Percentiles rank a stretch among this genome's conserved stretches.
Evolutionary conservation across 2,888 invertebrate species (phyloP).

Genomic region (Cryptocephalus primarius): DNA sequence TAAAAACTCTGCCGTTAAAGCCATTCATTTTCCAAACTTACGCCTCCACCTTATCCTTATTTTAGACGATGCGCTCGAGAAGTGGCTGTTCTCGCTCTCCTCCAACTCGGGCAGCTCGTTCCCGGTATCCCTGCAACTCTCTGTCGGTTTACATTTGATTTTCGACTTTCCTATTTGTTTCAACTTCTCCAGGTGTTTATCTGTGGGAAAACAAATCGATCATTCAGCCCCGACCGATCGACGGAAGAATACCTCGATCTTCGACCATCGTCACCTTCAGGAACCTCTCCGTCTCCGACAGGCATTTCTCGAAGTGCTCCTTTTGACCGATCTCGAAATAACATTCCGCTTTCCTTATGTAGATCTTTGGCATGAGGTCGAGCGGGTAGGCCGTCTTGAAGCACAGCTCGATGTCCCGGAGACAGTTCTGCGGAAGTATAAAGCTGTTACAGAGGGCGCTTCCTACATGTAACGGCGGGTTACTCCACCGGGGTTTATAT

Average conservation of each 20-base stretch:
- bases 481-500: too few species aligned
- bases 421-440: slow-evolving; percentile 42
- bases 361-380: slow-evolving; percentile 52
- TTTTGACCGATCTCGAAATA: slow-evolving; percentile 39
- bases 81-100: slow-evolving; percentile 41
- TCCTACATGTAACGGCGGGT: too few species aligned
- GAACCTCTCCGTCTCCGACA: slow-evolving; percentile 20
- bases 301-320: slow-evolving; percentile 21
- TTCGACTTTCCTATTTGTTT: slow-evolving; percentile 24
- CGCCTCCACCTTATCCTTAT: slow-evolving; percentile 36
- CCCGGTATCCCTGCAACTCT: slow-evolving; percentile 17
- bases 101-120: slow-evolving; percentile 36
- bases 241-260: slow-evolving; percentile 19
- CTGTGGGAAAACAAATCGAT: slow-evolving; percentile 12
- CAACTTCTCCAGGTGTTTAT: slow-evolving; percentile 24
- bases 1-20: slow-evolving; percentile 20
- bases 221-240: background rate
- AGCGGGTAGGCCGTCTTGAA: slow-evolving; percentile 50
- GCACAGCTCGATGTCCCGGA: slow-evolving; percentile 52
- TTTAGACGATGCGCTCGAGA: slow-evolving; percentile 44
- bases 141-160: slow-evolving; percentile 14
- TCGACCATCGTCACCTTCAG: slow-evolving; percentile 15
- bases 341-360: slow-evolving; percentile 55
- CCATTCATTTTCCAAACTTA: background rate
- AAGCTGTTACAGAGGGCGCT: background rate